These are phyloP conservation scores for Brenthis hecate DNA, from an alignment of 2,888 invertebrate species.

Conservation along the genomic window DNA sequence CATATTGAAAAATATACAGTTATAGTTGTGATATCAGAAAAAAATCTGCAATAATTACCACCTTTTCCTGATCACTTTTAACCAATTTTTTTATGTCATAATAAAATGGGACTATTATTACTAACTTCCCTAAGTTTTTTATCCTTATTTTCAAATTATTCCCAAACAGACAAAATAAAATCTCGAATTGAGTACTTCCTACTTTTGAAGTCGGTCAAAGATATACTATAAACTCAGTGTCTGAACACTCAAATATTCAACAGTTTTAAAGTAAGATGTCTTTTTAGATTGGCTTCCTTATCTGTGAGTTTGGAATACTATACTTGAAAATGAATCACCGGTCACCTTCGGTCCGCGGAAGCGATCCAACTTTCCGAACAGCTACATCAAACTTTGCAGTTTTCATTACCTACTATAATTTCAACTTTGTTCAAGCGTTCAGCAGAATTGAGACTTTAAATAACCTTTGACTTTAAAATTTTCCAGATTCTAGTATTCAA, in stretches of 20 bases:
- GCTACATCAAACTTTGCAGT: slow-evolving; percentile 46
- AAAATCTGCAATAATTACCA: no score
- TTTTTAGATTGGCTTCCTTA: slow-evolving; percentile 33
- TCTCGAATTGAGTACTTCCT: no score
- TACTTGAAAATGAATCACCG: slow-evolving; percentile 29
- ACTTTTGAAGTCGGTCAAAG: neutral
- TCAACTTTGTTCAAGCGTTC: slow-evolving; percentile 34
- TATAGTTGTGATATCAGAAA: no score
- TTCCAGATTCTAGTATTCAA: slow-evolving; percentile 11
- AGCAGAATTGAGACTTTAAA: slow-evolving; percentile 20
- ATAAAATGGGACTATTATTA: no score
- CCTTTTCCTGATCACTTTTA: no score
- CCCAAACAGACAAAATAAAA: no score
- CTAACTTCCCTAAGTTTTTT: no score
- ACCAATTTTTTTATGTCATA: no score
- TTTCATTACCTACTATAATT: slow-evolving; percentile 43
- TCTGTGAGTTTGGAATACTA: slow-evolving; percentile 27
- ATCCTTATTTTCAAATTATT: no score
- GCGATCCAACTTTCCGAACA: slow-evolving; percentile 37
- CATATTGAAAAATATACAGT: no score
- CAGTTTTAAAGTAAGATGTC: slow-evolving; percentile 13
- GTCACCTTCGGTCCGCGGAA: slow-evolving; percentile 41
- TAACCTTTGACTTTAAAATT: slow-evolving; percentile 20
- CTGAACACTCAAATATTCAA: slow-evolving; percentile 2
- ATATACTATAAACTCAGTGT: no score